phyloP scores from a whole-genome alignment of 2,113 vertebrate genomes.

The Nibea coibor region DNA sequence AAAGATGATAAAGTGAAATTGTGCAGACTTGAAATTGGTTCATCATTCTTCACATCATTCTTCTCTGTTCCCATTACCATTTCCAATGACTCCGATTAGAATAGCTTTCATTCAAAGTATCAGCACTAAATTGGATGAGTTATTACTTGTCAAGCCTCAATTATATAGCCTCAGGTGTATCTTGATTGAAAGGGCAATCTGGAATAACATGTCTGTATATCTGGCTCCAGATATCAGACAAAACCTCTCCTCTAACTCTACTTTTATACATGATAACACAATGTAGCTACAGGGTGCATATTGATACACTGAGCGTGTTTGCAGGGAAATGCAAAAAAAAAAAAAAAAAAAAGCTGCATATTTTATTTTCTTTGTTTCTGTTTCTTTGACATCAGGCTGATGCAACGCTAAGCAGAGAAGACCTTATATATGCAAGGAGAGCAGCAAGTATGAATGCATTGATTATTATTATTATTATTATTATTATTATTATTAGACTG shows the following conservation, averaged over 20 bases:
- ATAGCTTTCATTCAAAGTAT: not conserved
- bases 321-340: not conserved
- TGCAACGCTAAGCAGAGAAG: not conserved
- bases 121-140: not conserved
- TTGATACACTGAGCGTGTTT: constrained; percentile 4
- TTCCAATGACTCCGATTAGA: not conserved
- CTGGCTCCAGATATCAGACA: not conserved
- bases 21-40: not conserved
- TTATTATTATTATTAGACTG: not conserved
- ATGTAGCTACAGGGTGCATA: not conserved
- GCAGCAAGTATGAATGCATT: not conserved
- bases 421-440: not conserved
- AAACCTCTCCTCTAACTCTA: not conserved
- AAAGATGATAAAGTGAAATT: not conserved
- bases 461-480: not conserved
- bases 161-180: not conserved
- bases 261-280: constrained; percentile 15
- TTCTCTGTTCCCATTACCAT: not conserved
- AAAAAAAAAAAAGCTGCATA: not conserved
- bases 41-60: not conserved
- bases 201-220: not conserved
- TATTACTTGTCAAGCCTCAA: constrained; percentile 2
- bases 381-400: not conserved
- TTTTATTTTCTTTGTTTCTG: not conserved
- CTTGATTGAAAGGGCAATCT: not conserved